Percentiles rank a stretch among this genome's conserved stretches.
phyloP scores from a whole-genome alignment of 1,140 invertebrate genomes.

The Pseudachorutes palmiensis region DNA sequence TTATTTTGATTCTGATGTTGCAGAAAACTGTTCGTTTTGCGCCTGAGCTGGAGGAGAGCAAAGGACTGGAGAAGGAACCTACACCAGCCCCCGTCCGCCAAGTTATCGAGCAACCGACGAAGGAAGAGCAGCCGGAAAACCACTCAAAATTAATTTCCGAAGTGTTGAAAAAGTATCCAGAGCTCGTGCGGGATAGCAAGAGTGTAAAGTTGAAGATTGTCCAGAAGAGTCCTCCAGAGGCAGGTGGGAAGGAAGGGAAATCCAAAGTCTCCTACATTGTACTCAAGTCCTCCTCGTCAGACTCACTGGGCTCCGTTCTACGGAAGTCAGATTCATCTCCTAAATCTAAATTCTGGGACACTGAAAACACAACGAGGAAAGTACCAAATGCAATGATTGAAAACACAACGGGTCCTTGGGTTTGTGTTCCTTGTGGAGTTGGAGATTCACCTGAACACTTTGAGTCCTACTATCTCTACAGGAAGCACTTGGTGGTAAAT shows the following conservation, averaged over 20 bases:
- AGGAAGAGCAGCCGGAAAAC: conserved; percentile 43
- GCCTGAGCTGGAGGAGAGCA: conserved; percentile 32
- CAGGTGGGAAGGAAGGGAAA: conserved; percentile 35
- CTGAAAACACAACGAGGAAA: conserved; percentile 35
- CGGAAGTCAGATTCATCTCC: conserved; percentile 22
- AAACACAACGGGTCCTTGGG: conserved; percentile 53
- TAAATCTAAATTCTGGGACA: conserved; percentile 38
- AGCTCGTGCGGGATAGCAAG: conserved; percentile 73
- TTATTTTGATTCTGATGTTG: background rate
- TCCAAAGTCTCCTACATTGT: conserved; percentile 48
- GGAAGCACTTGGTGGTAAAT: conserved; percentile 56
- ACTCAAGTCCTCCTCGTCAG: conserved; percentile 44
- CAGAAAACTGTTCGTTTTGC: conserved; percentile 35
- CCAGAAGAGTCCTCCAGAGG: conserved; percentile 43
- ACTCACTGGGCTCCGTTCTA: conserved; percentile 40
- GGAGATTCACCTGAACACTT: conserved; percentile 56
- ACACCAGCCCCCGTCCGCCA: background rate
- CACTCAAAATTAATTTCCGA: conserved; percentile 79
- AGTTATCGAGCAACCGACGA: background rate
- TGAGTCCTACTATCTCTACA: conserved; percentile 63
- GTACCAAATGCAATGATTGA: conserved; percentile 39
- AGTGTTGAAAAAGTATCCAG: conserved; percentile 76
- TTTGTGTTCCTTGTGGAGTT: conserved; percentile 56
- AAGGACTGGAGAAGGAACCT: background rate
- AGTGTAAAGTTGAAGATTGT: conserved; percentile 79